Evolutionary conservation across 2,888 invertebrate species (phyloP), one percentile per base, ranked within the genome.

Genomic region (Agrotis clavis): DNA sequence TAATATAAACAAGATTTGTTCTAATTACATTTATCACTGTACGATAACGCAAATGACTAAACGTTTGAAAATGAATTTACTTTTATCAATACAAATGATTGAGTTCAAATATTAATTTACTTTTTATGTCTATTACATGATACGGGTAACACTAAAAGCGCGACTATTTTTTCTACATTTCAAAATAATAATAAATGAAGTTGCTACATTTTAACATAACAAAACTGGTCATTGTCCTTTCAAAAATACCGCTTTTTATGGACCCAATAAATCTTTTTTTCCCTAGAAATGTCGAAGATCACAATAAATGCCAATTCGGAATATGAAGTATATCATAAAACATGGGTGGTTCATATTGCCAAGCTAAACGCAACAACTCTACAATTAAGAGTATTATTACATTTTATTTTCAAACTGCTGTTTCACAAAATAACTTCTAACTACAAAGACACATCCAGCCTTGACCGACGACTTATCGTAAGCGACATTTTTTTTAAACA

Each of bases 1-100:
- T 72, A 7, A 76, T 61, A 21, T 48, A 71, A n/a, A 71, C 54
- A 59, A 53, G 79, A 19, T 51, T 61, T 66, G n/a, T 51, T 65
- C 63, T 70, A 69, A 62, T 47, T 69, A 80, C 74, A 69, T 71
- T 41, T 2, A 77, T 71, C 48, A 71, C 41, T 35, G n/a, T 63
- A 21, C 30, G 71, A 77, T 71, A 68, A 67, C 63, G 45, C 59
- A 67, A 67, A 74, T 56, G 48, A 78, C 48, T 57, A 66, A 68
- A 51, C 18, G 1, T 30, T 75, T 35, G 19, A 51, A 30, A 71
- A 61, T 69, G 18, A 62, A 73, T 69, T 61, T n/a, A 66, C 54
- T 56, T 63, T 68, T 51, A 77, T 63, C 51, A 18, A 30, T 45
- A 61, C 47, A 35, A 45, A 48, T 54, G 18, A 62, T 59, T 57